Conservation (phyloP, 2,888 invertebrate species). For the Arrhopalites spinosus region DNA sequence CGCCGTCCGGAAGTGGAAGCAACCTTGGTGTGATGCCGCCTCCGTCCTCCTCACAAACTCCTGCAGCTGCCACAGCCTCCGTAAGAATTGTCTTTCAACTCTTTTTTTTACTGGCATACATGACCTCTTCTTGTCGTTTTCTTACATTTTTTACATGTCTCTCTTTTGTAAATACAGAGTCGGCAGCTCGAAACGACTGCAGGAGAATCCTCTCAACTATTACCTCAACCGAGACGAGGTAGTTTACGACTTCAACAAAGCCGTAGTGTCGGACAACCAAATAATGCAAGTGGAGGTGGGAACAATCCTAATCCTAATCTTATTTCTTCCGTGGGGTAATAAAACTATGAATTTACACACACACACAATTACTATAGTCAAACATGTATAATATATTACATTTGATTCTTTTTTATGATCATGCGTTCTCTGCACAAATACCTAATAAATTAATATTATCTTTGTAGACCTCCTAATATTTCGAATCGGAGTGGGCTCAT, state of each 20-base stretch:
- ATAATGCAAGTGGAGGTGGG: conserved; percentile 36
- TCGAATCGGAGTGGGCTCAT: conserved; percentile 37
- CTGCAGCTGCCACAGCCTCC: conserved; percentile 39
- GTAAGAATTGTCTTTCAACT: too few relatives aligned
- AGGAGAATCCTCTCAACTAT: conserved; percentile 44
- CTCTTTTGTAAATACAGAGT: conserved; percentile 42
- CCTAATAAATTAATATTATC: too few relatives aligned
- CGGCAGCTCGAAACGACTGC: conserved; percentile 46
- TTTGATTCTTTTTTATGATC: too few relatives aligned
- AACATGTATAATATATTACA: too few relatives aligned
- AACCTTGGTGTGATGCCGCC: conserved; percentile 47
- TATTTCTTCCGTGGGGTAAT: conserved; percentile 31
- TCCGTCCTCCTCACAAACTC: conserved; percentile 52
- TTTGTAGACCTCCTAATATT: conserved; percentile 34
- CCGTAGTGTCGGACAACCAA: conserved; percentile 46
- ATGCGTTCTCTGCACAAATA: too few relatives aligned
- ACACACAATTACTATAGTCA: too few relatives aligned
- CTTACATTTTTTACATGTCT: too few relatives aligned
- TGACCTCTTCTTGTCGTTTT: not conserved
- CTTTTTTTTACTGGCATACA: not conserved
- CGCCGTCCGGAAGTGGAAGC: conserved; percentile 53
- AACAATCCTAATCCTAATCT: conserved; percentile 29
- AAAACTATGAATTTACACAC: too few relatives aligned
- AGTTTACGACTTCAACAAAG: conserved; percentile 53
- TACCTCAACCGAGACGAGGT: conserved; percentile 49